phyloP scores from a whole-genome alignment of 2,797 vertebrate genomes.

The Gambelia wislizenii region DNA sequence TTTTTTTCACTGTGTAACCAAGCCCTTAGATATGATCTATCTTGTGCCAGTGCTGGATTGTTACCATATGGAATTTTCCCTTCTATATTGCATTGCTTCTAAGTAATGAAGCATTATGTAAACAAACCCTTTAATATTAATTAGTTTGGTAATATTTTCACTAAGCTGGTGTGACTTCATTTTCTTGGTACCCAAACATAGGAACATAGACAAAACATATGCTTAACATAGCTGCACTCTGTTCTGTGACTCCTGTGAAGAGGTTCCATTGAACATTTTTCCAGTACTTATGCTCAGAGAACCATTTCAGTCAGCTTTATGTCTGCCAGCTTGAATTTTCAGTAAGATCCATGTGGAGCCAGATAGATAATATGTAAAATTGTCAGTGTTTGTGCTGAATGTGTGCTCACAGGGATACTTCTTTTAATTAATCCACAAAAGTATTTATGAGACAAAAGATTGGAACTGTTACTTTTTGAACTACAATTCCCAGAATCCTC shows the following conservation, averaged over 20 bases:
- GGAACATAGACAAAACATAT: background rate
- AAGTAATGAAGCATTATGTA: background rate
- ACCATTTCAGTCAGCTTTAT: background rate
- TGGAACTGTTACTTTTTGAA: no score
- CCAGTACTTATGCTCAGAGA: background rate
- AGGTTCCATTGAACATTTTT: background rate
- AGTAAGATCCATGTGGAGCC: background rate
- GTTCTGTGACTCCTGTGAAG: background rate
- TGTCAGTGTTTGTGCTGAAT: background rate
- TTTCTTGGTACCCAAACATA: background rate
- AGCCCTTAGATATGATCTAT: background rate
- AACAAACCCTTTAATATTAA: background rate
- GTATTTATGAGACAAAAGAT: background rate
- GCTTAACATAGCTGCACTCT: background rate
- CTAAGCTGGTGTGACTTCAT: background rate
- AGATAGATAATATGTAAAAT: background rate
- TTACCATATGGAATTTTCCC: background rate
- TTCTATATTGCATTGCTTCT: background rate
- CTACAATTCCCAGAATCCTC: background rate
- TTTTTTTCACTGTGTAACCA: no score
- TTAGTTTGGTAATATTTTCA: background rate
- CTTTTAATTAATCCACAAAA: background rate
- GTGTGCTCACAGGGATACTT: background rate
- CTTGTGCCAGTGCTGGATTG: background rate
- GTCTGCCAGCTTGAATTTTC: background rate